phyloP scores from a whole-genome alignment of 2,113 vertebrate species.

The Tyrannus savana region DNA sequence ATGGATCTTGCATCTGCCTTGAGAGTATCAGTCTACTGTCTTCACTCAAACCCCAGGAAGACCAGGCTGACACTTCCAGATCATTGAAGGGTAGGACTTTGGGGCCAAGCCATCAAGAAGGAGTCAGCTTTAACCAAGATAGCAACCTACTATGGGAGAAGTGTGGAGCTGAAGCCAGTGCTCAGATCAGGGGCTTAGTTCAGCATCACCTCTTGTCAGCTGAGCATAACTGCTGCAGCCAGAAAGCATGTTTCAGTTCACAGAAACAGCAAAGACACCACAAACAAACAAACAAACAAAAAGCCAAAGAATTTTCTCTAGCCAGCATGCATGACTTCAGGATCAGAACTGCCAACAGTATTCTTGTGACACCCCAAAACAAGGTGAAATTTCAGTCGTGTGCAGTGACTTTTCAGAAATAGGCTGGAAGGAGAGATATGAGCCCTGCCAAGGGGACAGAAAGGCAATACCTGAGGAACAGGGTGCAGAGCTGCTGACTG shows the following conservation, averaged over 20 bases:
- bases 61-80: background rate
- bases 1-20: background rate
- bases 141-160: background rate
- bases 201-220: background rate
- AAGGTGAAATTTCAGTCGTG: background rate
- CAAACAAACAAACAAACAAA: background rate
- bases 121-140: background rate
- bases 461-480: conserved; percentile 4
- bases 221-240: background rate
- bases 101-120: background rate
- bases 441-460: background rate
- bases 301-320: background rate
- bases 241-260: background rate
- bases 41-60: background rate
- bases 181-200: background rate
- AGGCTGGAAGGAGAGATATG: conserved; percentile 8
- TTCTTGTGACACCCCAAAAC: background rate
- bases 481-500: background rate
- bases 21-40: background rate
- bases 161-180: background rate
- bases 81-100: background rate
- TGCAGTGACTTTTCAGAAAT: conserved; percentile 48
- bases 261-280: background rate
- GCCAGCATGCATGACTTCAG: background rate
- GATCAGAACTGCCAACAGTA: background rate